Base-by-base conservation (phyloP, 1,140 invertebrate species). In the Andrena cerasifolii region DNA sequence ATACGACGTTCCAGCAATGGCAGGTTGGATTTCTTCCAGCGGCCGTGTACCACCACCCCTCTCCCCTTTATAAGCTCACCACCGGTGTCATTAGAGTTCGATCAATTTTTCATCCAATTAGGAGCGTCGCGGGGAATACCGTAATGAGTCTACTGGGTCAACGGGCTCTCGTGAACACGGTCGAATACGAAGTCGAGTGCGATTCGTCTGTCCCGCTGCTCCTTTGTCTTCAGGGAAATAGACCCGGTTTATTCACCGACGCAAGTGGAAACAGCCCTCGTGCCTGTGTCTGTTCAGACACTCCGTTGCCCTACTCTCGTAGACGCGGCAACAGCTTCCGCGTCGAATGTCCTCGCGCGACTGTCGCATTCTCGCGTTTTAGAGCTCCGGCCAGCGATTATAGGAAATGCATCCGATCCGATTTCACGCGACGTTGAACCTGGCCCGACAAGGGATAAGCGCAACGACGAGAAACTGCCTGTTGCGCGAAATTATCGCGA, bases 41-140 rank as follows among this genome's bases (percentile, higher is more conserved):
- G 6, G 1, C 24, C 58, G 28, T 21, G 68, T 40, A n/a, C 43
- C 47, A 18, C 43, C 24, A 16, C 16, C 43, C 56, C n/a, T 21
- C 49, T 31, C 31, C 33, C 59, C 51, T 62, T 53, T 62, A 24
- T 54, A 63, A 10, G 14, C 66, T 10, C 33, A 5, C 16, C 28
- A 24, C 12, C 40, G 49, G 31, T 28, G 47, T 78, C 82, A 75
- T 75, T 84, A 68, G 70, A 45, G 45, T 61, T 72, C 82, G 68
- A 85, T 84, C 79, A 81, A 81, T 85, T 78, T 72, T 84, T 85
- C 79, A 59, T 75, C 59, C 79, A 82, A 82, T 84, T 85, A 82
- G 65, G 18, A 75, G 1, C 36, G 45, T 26, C 21, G 12, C 47
- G 31, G 12, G 53, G 45, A 53, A 16, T 12, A 16, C 5, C 54